phyloP scores from a whole-genome alignment of 2,888 invertebrate species.

The Folsomia manolachei region DNA sequence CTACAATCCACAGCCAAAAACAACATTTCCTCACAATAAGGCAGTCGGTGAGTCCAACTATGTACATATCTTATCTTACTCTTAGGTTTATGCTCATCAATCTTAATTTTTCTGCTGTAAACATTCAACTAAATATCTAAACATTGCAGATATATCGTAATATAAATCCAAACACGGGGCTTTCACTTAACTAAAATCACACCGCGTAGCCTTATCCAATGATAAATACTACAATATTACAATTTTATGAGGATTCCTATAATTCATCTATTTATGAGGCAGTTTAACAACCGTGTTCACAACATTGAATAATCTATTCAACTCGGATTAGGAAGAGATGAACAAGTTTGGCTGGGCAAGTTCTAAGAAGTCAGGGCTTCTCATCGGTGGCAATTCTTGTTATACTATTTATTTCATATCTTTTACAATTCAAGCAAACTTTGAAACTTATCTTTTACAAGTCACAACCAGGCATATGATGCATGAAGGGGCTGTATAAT shows the following conservation, averaged over 20 bases:
- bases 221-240: neutral
- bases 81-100: too few species aligned
- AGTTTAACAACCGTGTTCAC: slow-evolving; percentile 16
- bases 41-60: too few species aligned
- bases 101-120: neutral
- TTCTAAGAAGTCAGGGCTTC: neutral
- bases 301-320: neutral
- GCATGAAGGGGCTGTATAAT: neutral
- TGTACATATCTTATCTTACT: too few species aligned
- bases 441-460: neutral
- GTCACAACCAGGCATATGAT: neutral
- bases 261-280: slow-evolving; percentile 20
- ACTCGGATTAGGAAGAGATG: neutral
- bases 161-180: too few species aligned
- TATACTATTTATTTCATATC: too few species aligned
- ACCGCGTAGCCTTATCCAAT: neutral
- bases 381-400: neutral
- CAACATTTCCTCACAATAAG: too few species aligned
- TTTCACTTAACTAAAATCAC: too few species aligned
- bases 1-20: too few species aligned
- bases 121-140: neutral
- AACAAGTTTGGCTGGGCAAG: neutral
- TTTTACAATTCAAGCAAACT: neutral
- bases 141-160: too few species aligned
- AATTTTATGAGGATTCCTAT: neutral